Evolutionary conservation across 2,797 vertebrate genomes (phyloP).

Genomic region (Leptodactylus fallax): DNA sequence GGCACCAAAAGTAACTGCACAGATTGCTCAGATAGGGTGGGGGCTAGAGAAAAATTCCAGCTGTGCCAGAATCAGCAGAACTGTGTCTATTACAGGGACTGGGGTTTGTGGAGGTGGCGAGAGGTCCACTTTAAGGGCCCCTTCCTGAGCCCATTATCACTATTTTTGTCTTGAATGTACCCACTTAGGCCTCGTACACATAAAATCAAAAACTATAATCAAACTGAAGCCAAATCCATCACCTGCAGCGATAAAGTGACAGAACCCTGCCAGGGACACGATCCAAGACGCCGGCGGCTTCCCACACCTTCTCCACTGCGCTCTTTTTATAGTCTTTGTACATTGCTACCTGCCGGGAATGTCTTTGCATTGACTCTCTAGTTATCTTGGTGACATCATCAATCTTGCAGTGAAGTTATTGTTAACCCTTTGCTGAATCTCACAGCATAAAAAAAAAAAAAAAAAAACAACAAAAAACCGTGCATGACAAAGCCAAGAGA

Average conservation of each 20-base stretch:
- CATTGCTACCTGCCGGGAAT: conserved; percentile 4
- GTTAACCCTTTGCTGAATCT: conserved; percentile 1
- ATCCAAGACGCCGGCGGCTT: too few species aligned
- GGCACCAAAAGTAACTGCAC: too few species aligned
- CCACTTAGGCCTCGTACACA: too few species aligned
- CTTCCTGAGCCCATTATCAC: too few species aligned
- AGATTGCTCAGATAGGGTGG: too few species aligned
- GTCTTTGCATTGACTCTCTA: background rate
- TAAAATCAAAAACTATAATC: too few species aligned
- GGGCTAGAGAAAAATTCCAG: too few species aligned
- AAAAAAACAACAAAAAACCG: background rate
- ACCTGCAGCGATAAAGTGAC: background rate
- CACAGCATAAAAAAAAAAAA: background rate
- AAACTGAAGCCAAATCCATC: background rate
- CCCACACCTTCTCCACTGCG: background rate
- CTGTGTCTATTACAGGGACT: too few species aligned
- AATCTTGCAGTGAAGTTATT: conserved; percentile 14
- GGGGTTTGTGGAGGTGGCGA: too few species aligned
- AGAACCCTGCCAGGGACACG: background rate
- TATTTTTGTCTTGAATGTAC: too few species aligned
- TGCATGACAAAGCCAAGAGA: conserved; percentile 51
- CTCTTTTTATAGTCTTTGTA: conserved; percentile 8
- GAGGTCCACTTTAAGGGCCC: too few species aligned
- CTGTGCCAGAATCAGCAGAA: too few species aligned
- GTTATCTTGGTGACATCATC: conserved; percentile 8